These are phyloP conservation scores for Cyphomyrus discorhynchus DNA, from an alignment of 2,113 vertebrate genomes.

Conservation along the genomic window DNA sequence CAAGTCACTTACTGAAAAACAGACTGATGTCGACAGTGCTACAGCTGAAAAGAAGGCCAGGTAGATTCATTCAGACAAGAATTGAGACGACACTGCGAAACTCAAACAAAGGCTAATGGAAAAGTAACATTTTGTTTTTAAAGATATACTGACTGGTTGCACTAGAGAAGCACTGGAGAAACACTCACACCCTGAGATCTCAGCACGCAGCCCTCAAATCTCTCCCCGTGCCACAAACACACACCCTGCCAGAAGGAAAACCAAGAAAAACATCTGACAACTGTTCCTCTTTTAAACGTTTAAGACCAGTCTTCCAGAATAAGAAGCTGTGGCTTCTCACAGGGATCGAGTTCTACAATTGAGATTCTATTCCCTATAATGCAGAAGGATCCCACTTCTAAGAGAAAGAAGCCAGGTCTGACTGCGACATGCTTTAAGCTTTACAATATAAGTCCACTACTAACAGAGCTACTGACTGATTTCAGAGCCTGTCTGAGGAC, in stretches of 20 bases:
- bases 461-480: not conserved
- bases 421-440: not conserved
- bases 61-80: conserved; percentile 6
- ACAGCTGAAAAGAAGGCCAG: not conserved
- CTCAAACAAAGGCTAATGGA: not conserved
- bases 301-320: not conserved
- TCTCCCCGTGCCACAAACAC: conserved; percentile 1
- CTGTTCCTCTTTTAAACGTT: not conserved
- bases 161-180: not conserved
- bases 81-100: not conserved
- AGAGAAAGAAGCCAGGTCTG: not conserved
- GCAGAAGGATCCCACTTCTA: not conserved
- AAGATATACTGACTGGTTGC: not conserved
- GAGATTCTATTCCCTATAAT: conserved; percentile 1
- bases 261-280: conserved; percentile 1
- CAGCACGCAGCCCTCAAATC: not conserved
- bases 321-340: not conserved
- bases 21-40: not conserved
- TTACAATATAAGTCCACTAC: not conserved
- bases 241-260: not conserved
- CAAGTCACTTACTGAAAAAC: not conserved
- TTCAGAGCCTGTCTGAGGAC: not conserved
- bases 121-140: conserved; percentile 6
- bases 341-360: not conserved
- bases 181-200: not conserved